Conservation (phyloP, 1,140 invertebrate species). For the Neelides sp. region DNA sequence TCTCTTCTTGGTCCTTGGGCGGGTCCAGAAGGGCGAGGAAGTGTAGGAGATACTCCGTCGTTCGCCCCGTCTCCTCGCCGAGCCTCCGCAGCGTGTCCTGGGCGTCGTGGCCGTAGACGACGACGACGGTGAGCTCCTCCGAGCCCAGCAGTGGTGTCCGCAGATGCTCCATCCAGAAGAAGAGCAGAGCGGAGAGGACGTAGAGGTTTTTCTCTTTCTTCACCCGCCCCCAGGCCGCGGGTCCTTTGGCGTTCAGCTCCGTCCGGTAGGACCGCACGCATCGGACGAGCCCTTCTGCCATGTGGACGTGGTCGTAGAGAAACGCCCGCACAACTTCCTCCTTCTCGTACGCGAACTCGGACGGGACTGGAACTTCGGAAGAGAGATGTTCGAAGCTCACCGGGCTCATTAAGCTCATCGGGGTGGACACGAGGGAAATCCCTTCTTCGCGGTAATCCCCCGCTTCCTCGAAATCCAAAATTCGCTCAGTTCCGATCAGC, state of each 20-base stretch:
- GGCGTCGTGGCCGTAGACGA: slow-evolving; percentile 36
- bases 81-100: slow-evolving; percentile 16
- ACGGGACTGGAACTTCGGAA: slow-evolving; percentile 18
- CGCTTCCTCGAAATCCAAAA: too few relatives aligned
- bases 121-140: slow-evolving; percentile 54
- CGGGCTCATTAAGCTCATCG: slow-evolving; percentile 18
- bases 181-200: slow-evolving; percentile 49
- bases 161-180: slow-evolving; percentile 56
- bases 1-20: slow-evolving; percentile 9
- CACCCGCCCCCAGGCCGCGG: slow-evolving; percentile 52
- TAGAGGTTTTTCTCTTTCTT: slow-evolving; percentile 49
- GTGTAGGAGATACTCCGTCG: slow-evolving; percentile 26
- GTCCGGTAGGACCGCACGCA: slow-evolving; percentile 43
- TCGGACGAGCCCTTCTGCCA: slow-evolving; percentile 43
- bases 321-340: slow-evolving; percentile 40
- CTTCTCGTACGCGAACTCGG: slow-evolving; percentile 29
- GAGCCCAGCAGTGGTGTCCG: slow-evolving; percentile 51
- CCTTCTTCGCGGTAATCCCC: slow-evolving; percentile 14
- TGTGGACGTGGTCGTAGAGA: slow-evolving; percentile 41
- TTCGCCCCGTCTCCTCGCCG: slow-evolving; percentile 15
- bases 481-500: too few relatives aligned
- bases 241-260: slow-evolving; percentile 49
- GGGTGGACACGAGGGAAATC: slow-evolving; percentile 15
- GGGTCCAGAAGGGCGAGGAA: slow-evolving; percentile 27
- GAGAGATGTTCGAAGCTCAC: slow-evolving; percentile 28